Conservation (phyloP, 2,797 vertebrate genomes). For the Sebastes kiyomatsui region DNA sequence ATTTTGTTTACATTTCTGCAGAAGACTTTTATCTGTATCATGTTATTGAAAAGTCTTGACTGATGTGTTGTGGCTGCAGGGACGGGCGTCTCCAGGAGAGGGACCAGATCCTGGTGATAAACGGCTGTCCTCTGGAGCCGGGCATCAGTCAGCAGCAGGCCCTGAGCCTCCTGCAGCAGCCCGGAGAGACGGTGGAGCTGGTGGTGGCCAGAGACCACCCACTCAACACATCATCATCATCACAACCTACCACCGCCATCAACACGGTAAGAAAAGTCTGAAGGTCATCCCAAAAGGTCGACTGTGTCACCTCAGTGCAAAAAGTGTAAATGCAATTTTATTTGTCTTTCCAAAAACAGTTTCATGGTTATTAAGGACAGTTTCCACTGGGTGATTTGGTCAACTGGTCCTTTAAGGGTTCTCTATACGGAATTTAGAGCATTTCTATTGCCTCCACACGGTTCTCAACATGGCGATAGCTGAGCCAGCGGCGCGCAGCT, state of each 20-base stretch:
- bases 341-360: neutral
- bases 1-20: neutral
- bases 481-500: too few relatives aligned
- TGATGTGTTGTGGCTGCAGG: conserved; percentile 71
- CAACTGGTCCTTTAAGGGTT: neutral
- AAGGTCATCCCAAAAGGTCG: too few relatives aligned
- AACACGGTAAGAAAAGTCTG: conserved; percentile 76
- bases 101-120: conserved; percentile 96
- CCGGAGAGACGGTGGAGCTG: conserved; percentile 86
- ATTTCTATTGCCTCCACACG: neutral
- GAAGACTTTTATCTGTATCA: neutral
- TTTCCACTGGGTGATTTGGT: neutral
- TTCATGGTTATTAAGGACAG: neutral
- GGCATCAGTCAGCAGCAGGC: conserved; percentile 91
- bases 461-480: too few relatives aligned
- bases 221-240: neutral
- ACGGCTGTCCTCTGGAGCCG: conserved; percentile 88
- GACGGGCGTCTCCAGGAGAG: conserved; percentile 91
- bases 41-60: neutral
- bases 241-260: conserved; percentile 42
- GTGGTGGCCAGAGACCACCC: conserved; percentile 87
- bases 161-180: conserved; percentile 90
- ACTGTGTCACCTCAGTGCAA: neutral
- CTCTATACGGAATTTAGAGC: neutral
- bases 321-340: neutral